Conservation (phyloP, 2,797 vertebrate species). For the Todus mexicanus region DNA sequence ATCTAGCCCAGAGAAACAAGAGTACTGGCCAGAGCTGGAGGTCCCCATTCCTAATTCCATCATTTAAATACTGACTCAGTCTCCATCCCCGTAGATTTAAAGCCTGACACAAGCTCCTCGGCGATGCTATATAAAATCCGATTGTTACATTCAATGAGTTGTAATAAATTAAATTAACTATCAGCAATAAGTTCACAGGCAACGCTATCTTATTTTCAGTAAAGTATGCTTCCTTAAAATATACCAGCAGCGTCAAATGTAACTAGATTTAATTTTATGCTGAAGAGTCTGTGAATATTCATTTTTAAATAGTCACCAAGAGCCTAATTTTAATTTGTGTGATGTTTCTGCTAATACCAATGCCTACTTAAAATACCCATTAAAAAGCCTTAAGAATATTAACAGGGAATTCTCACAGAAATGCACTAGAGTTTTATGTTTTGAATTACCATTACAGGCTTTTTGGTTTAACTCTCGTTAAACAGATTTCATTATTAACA, state of each 20-base stretch:
- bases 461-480: constrained; percentile 74
- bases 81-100: neutral
- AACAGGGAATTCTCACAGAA: constrained; percentile 69
- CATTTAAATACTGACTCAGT: neutral
- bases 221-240: constrained; percentile 40
- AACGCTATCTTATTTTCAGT: constrained; percentile 31
- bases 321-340: constrained; percentile 74
- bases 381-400: constrained; percentile 76
- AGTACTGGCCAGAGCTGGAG: neutral
- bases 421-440: constrained; percentile 68
- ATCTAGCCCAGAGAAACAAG: neutral
- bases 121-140: constrained; percentile 5
- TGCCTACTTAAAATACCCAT: constrained; percentile 71
- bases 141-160: neutral
- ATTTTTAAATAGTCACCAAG: constrained; percentile 66
- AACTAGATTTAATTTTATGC: constrained; percentile 52
- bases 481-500: constrained; percentile 75
- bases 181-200: constrained; percentile 38
- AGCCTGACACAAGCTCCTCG: constrained; percentile 5
- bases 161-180: constrained; percentile 53
- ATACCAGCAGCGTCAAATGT: neutral
- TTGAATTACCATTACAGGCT: constrained; percentile 74
- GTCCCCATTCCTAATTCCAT: neutral
- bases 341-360: constrained; percentile 73
- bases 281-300: constrained; percentile 57